These are phyloP conservation scores for Dendrophyllia cribrosa DNA, from an alignment of 64 coral and sea anemone species.

Conservation along the genomic window DNA sequence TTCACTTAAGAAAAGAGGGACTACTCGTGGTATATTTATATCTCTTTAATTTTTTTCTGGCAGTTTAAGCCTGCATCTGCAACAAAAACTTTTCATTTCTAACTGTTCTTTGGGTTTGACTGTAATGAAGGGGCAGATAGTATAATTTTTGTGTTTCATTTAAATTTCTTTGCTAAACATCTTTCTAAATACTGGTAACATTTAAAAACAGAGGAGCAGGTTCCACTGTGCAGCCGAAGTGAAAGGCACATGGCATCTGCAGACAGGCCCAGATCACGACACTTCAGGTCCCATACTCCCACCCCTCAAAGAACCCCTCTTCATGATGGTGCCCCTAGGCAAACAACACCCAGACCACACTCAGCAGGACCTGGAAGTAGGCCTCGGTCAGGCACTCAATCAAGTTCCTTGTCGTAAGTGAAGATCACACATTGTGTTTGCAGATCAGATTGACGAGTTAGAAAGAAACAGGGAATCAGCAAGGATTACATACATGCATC, in stretches of 20 bases:
- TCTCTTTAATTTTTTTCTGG: too few species aligned
- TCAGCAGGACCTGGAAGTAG: conserved; percentile 25
- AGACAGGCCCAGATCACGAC: neutral
- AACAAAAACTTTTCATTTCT: too few species aligned
- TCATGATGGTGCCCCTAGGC: neutral
- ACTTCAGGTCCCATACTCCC: conserved; percentile 55
- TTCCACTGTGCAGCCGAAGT: conserved; percentile 31
- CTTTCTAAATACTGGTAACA: conserved; percentile 13
- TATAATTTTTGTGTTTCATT: neutral
- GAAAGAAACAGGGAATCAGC: neutral
- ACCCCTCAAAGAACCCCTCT: conserved; percentile 10
- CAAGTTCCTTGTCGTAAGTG: conserved; percentile 90
- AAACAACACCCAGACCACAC: conserved; percentile 59
- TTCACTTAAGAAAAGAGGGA: too few species aligned
- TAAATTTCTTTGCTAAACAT: neutral
- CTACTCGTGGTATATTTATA: too few species aligned
- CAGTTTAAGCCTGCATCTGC: too few species aligned
- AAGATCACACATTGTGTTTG: neutral
- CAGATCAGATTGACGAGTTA: neutral
- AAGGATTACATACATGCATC: neutral
- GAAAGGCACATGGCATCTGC: conserved; percentile 4
- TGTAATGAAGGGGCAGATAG: too few species aligned
- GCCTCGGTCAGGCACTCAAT: conserved; percentile 65
- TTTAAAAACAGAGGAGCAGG: conserved; percentile 29
- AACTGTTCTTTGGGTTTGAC: too few species aligned